Base-by-base conservation (phyloP, 1,140 invertebrate species). In the Macrocentrus cingulum region DNA sequence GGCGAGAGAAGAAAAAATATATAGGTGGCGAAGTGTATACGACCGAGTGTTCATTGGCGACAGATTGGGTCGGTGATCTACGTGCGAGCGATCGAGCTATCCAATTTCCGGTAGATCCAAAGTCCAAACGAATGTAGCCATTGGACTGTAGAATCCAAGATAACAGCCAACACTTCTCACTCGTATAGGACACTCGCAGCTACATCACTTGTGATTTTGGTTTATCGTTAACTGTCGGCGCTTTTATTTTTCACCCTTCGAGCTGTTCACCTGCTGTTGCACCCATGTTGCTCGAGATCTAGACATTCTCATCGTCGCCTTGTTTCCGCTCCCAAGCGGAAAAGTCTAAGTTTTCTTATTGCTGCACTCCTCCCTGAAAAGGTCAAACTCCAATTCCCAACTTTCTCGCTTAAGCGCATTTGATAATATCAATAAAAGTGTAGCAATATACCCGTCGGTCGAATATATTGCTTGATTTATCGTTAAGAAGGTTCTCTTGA, bases 271-370 rank as follows among this genome's bases (percentile, higher is more conserved):
- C 44, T 46, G 19, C 13, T 15, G n/a, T n/a, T n/a, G 15, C 1
- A 39, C 13, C 7, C 36, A n/a, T 39, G 8, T n/a, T 13, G 36
- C 36, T 8, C 8, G 7, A 13, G 36, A 39, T 8, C 36, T n/a
- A 3, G 7, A 39, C 13, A 39, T 39, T 15, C 36, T 39, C 36
- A 39, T 39, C 8, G 36, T 39, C 13, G 36, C 36, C 13, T 15
- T 39, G 36, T 39, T 39, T n/a, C 11, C 7, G n/a, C n/a, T n/a
- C n/a, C n/a, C 3, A 39, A 11, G 36, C 36, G 36, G 36, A 4
- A 37, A 37, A 37, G 22, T 36, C 32, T 54, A 60, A 60, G 48
- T 60, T 54, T 18, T 54, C 58, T 54, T 41, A 42, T 49, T 60
- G 25, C 45, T 25, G 49, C 58, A n/a, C n/a, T n/a, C n/a, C n/a